Evolutionary conservation across 2,888 invertebrate species (phyloP), one percentile per base, ranked within the genome.

Genomic region (Hartigia nigra): DNA sequence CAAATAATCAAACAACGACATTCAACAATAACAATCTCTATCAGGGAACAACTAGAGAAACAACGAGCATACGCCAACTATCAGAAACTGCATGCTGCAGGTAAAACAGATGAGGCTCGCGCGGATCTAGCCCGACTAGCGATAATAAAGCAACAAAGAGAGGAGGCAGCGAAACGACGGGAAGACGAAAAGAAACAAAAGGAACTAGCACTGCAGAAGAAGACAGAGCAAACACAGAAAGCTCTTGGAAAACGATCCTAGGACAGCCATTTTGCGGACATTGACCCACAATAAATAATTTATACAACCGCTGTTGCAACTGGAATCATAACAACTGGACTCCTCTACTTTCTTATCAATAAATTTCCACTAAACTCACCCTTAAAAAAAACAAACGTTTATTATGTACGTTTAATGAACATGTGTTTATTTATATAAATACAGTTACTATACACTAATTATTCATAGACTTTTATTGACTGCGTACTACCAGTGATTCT

Each of bases 61-160:
- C 98, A 98, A 90, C 95, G 95, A 86, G 98, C 98, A 0, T 96
- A 96, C 81, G 96, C 96, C 4, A 96, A 97, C 83, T 99, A 99
- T 92, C 97, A 97, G 90, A 97, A 97, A 90, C 92, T 98, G 74
- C 99, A 99, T 88, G 97, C 97, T 0, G 97, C 97, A 84, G 99
- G 99, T 72, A 98, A 98, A 92, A 99, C 99, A 0, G 98, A 98
- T 35, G 98, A 99, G 90, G 99, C 99, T 0, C 94, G 97, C 77
- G 97, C 98, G 0, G 99, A 99, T 92, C 93, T 99, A 76, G 99
- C 98, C 5, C 93, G 99, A 78, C 93, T 99, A 86, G 98, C 98
- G 4, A 96, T 99, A 86, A 97, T 99, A 86, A 95, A 96, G 81
- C 98, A 98, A 91, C 98, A 99, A 92, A 93, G 99, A 31, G 98